These are phyloP conservation scores for Archivesica marissinica DNA, from an alignment of 1,140 invertebrate genomes.

Conservation along the genomic window DNA sequence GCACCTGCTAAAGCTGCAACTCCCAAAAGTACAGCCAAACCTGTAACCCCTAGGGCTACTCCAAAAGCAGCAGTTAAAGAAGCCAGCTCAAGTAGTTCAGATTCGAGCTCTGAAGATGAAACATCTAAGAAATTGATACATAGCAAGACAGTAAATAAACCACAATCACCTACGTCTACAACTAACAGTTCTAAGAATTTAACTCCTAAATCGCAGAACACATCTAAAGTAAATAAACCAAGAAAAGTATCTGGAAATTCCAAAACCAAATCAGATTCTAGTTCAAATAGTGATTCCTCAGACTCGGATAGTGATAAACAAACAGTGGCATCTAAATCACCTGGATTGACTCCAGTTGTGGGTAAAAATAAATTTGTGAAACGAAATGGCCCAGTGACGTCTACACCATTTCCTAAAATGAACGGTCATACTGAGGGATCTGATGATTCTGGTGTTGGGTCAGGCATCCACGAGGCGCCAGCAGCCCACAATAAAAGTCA, in stretches of 20 bases:
- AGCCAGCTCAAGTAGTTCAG: not conserved
- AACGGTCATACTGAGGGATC: conserved; percentile 32
- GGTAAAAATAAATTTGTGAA: conserved; percentile 35
- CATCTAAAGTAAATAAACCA: conserved; percentile 51
- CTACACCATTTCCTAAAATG: conserved; percentile 14
- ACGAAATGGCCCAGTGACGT: conserved; percentile 23
- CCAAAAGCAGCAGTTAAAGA: conserved; percentile 28
- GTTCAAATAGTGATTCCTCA: conserved; percentile 61
- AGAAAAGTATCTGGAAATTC: conserved; percentile 15
- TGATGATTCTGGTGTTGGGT: conserved; percentile 44
- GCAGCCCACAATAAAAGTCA: not conserved
- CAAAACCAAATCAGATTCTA: conserved; percentile 48
- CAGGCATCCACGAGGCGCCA: conserved; percentile 3
- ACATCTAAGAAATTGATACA: not conserved
- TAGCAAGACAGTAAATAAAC: not conserved
- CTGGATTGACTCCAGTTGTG: conserved; percentile 59
- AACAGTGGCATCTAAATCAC: conserved; percentile 57
- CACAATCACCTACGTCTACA: not conserved
- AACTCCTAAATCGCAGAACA: conserved; percentile 33
- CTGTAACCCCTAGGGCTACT: conserved; percentile 17
- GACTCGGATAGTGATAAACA: conserved; percentile 38
- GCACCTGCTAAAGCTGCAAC: conserved; percentile 68
- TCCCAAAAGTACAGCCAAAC: not conserved
- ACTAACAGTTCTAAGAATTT: not conserved
- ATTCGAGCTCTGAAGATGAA: conserved; percentile 49